Evolutionary conservation across 2,888 invertebrate genomes (phyloP).

Genomic region (Meloe dianella): DNA sequence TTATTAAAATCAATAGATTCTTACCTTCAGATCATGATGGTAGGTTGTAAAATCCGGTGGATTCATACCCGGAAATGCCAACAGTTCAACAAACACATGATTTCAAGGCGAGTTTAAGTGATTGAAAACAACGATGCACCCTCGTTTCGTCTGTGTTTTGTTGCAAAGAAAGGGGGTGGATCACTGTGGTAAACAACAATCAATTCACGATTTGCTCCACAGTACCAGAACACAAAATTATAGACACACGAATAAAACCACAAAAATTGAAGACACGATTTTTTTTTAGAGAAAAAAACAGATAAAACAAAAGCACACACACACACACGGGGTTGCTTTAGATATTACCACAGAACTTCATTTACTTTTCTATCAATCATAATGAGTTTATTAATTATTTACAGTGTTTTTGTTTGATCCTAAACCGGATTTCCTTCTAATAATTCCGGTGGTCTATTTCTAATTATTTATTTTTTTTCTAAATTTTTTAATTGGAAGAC

Average conservation of each 20-base stretch:
- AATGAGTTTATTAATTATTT: not conserved
- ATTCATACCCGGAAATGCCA: not conserved
- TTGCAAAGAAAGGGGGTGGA: not conserved
- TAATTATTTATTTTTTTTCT: not conserved
- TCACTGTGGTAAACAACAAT: not conserved
- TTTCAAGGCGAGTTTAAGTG: not conserved
- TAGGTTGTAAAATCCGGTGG: not conserved
- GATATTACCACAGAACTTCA: not conserved
- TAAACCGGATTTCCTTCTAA: not conserved
- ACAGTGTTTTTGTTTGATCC: not conserved
- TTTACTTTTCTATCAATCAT: too few species aligned
- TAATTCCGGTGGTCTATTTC: not conserved
- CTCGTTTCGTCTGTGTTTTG: not conserved
- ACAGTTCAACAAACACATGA: not conserved
- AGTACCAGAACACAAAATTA: not conserved
- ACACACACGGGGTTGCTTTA: constrained; percentile 1
- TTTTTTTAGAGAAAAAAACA: not conserved
- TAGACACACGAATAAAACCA: not conserved
- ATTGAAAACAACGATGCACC: not conserved
- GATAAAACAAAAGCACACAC: not conserved
- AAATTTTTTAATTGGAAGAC: not conserved
- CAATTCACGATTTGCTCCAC: not conserved
- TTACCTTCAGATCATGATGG: constrained; percentile 3
- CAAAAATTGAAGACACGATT: not conserved
- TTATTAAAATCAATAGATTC: constrained; percentile 8